phyloP scores from a whole-genome alignment of 1,140 invertebrate genomes.

The Hylaeus anthracinus region DNA sequence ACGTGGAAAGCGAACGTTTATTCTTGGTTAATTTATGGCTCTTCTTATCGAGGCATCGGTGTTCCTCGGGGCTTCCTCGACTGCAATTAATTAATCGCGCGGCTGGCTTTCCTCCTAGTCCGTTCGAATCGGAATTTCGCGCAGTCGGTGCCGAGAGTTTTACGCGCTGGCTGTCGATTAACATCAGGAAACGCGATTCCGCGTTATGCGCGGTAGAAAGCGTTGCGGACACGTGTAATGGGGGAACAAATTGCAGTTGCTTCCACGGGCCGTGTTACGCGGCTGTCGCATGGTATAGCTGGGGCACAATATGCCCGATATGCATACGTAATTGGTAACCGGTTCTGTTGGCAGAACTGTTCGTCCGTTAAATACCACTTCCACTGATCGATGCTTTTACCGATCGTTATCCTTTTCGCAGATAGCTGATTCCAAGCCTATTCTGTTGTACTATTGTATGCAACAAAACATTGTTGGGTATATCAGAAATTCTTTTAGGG shows the following conservation, averaged over 20 bases:
- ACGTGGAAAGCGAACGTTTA: neutral
- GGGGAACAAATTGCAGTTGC: constrained; percentile 21
- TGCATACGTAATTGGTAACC: constrained; percentile 21
- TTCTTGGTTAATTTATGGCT: neutral
- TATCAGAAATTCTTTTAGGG: too few species aligned
- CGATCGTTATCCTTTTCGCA: neutral
- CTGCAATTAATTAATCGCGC: constrained; percentile 23
- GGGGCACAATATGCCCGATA: neutral
- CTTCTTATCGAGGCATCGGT: neutral
- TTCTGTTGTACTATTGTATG: too few species aligned
- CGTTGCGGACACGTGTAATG: constrained; percentile 8
- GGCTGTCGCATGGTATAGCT: too few species aligned
- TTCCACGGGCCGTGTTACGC: neutral
- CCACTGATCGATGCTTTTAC: constrained; percentile 9
- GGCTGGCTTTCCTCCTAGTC: neutral
- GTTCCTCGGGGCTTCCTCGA: neutral
- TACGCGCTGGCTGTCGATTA: constrained; percentile 1
- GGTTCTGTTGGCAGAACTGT: neutral
- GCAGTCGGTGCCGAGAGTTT: neutral
- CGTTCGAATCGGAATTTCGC: neutral
- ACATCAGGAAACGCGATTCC: constrained; percentile 21
- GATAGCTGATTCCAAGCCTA: too few species aligned
- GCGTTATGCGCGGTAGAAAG: constrained; percentile 24
- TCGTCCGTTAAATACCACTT: constrained; percentile 23
- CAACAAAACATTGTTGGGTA: too few species aligned